Base-by-base conservation (phyloP, 2,888 invertebrate species). In the Morpho helenor region DNA sequence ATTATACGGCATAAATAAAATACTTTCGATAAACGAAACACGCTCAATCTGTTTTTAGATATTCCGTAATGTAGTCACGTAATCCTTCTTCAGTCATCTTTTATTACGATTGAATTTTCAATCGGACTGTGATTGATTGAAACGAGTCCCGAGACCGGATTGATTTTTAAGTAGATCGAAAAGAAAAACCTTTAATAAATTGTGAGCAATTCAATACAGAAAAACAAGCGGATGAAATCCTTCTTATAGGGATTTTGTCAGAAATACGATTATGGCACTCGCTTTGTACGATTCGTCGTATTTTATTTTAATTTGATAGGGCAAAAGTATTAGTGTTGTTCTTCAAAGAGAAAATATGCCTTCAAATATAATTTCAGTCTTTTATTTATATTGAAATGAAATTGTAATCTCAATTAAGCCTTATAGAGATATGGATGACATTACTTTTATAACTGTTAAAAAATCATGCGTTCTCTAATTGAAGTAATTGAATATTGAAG, bases 41-140 rank as follows among this genome's bases (percentile, higher is more conserved):
- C 57, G 41, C 46, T 54, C 65, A 65, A 66, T 64, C 66, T 66
- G 73, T 77, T 76, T 71, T 73, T 65, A 71, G 68, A 75, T 75
- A 76, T 76, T 72, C 68, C 66, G 77, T 79, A 82, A 80, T 76
- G 71, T 77, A 79, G 82, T 85, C 81, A 80, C 83, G 86, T 87
- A 85, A 84, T 82, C 82, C 81, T 81, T 77, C 80, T 77, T 72
- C 77, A 78, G 79, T 82, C 82, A 80, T 84, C 78, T 82, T 77
- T 79, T 84, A 81, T 82, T 82, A 73, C 75, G 76, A 86, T 80
- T 82, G 85, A 87, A 87, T 81, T 83, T 84, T 84, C 85, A 87
- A 87, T 82, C 75, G 80, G 76, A 77, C 80, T 76, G 75, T 83
- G 87, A 88, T 87, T 88, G 87, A 89, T 88, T 82, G 85, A 80